Evolutionary conservation across 2,797 vertebrate genomes (phyloP).

Genomic region (Iguana delicatissima): DNA sequence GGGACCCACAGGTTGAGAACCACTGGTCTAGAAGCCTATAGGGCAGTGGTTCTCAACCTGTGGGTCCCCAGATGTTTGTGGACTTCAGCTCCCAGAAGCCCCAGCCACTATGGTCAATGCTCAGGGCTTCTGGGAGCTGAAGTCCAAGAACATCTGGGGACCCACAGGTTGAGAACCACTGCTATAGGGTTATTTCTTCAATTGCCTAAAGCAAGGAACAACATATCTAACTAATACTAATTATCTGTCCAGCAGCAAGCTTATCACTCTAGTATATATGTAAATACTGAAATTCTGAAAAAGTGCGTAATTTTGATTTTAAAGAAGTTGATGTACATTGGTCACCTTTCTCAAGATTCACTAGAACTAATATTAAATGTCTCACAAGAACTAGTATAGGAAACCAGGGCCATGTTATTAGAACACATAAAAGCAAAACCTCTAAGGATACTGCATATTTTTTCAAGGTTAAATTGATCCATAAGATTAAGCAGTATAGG

Average conservation of each 20-base stretch:
- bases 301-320: not conserved
- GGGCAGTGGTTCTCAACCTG: no score
- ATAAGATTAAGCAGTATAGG: not conserved
- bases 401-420: not conserved
- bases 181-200: not conserved
- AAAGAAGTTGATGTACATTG: not conserved
- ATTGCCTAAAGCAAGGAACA: not conserved
- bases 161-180: no score
- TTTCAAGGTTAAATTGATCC: not conserved
- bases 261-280: not conserved
- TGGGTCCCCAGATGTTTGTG: no score
- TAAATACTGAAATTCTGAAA: not conserved
- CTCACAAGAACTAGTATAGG: not conserved
- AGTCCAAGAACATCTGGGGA: no score
- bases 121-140: no score
- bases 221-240: not conserved
- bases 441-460: not conserved
- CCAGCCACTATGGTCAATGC: no score
- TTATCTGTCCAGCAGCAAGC: not conserved
- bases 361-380: not conserved
- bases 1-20: no score
- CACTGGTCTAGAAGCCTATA: no score
- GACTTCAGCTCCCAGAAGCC: no score
- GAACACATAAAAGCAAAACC: not conserved
- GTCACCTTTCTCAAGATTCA: not conserved